Percentiles rank a stretch among this genome's conserved stretches.
These are phyloP conservation scores for Alosa alosa DNA, from an alignment of 2,113 vertebrate species.

Conservation along the genomic window DNA sequence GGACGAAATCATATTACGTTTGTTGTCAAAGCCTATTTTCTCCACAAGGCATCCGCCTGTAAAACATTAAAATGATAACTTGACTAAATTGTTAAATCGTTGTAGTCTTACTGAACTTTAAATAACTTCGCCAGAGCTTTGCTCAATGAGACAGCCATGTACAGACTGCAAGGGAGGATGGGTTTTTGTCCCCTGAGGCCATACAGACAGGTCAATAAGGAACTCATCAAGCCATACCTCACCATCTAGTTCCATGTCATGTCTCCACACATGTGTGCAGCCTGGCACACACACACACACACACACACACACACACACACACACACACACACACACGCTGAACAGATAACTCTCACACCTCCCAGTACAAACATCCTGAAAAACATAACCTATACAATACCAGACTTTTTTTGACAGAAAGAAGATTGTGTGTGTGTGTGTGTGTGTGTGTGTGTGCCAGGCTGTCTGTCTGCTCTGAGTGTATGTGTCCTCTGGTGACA, in stretches of 20 bases:
- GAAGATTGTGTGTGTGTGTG: neutral
- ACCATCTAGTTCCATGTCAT: slow-evolving; percentile 4
- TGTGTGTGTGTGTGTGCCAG: neutral
- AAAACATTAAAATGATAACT: too few species aligned
- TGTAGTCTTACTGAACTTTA: neutral
- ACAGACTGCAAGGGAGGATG: neutral
- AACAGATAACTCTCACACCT: neutral
- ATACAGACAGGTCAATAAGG: neutral
- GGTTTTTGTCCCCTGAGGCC: neutral
- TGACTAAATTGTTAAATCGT: neutral
- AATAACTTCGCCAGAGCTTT: neutral
- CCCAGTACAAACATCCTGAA: too few species aligned
- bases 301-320: too few species aligned
- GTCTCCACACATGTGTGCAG: neutral
- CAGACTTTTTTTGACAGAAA: neutral
- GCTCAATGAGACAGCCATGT: neutral
- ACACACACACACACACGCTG: neutral
- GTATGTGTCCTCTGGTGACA: neutral
- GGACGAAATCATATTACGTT: neutral
- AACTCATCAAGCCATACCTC: neutral
- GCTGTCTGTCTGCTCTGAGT: neutral
- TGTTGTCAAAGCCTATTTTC: neutral
- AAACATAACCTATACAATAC: too few species aligned
- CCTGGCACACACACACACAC: too few species aligned
- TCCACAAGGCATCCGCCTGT: neutral